A percentile compares a stretch with the other conserved stretches of the same genome.
phyloP scores from a whole-genome alignment of 2,888 invertebrate species.

The Phortica okadai region DNA sequence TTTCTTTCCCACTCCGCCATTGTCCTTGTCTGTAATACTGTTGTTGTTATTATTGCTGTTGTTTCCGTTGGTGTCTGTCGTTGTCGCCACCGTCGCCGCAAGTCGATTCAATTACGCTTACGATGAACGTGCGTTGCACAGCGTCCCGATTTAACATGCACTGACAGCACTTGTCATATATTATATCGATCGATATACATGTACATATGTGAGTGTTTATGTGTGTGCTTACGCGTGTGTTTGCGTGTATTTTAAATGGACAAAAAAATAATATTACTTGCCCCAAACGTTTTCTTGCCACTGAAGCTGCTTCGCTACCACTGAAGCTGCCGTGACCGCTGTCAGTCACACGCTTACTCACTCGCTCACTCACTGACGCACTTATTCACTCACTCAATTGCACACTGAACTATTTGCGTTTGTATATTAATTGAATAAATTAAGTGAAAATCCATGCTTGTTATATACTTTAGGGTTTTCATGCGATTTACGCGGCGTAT shows the following conservation, averaged over 20 bases:
- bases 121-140: background rate
- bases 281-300: background rate
- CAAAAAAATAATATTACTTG: background rate
- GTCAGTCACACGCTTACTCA: constrained; percentile 30
- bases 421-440: constrained; percentile 70
- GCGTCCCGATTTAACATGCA: constrained; percentile 36
- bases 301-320: background rate
- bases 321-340: constrained; percentile 1
- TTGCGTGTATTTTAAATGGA: constrained; percentile 18
- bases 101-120: constrained; percentile 61
- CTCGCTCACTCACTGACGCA: constrained; percentile 30
- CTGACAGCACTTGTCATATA: constrained; percentile 56
- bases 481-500: constrained; percentile 44
- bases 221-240: background rate
- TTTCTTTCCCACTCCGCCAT: constrained; percentile 20
- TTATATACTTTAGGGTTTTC: constrained; percentile 18
- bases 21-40: constrained; percentile 44
- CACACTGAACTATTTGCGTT: constrained; percentile 47
- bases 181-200: constrained; percentile 5
- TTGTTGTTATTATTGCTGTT: constrained; percentile 27
- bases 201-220: background rate
- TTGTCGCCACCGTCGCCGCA: constrained; percentile 45
- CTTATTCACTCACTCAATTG: constrained; percentile 33
- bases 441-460: constrained; percentile 55
- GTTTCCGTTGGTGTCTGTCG: constrained; percentile 33